Evolutionary conservation across 37 sponge, comb jelly and placozoan genomes (phyloP).

Genomic region (Beroe ovata): DNA sequence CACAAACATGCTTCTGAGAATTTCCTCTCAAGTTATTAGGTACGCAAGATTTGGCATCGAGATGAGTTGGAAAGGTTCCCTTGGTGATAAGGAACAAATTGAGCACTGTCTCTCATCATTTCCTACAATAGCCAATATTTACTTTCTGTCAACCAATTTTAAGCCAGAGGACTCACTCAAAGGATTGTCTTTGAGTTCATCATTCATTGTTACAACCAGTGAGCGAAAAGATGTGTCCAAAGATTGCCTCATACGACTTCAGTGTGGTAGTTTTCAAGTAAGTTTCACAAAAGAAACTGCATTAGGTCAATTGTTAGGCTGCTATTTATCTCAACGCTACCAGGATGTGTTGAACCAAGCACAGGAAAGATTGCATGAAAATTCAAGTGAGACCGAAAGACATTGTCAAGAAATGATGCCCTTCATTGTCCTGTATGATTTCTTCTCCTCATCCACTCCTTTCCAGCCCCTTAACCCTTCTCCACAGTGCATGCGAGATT

Average conservation of each 20-base stretch:
- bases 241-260: neutral
- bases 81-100: no score
- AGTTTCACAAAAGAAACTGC: neutral
- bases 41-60: neutral
- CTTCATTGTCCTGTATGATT: constrained; percentile 1
- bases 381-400: neutral
- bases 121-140: neutral
- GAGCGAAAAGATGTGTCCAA: neutral
- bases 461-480: neutral
- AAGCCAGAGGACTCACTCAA: neutral
- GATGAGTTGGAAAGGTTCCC: neutral
- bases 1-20: neutral
- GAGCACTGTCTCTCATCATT: neutral
- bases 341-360: constrained; percentile 20
- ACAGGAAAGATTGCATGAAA: neutral
- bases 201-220: neutral
- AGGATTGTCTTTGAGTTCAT: no score
- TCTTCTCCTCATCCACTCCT: constrained; percentile 34
- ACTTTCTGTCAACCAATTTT: neutral
- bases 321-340: neutral
- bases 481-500: neutral
- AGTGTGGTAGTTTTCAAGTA: neutral
- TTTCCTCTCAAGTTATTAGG: neutral
- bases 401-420: constrained; percentile 3
- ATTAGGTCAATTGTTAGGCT: neutral